phyloP scores from a whole-genome alignment of 1,140 invertebrate species.

The Heterodera schachtii region DNA sequence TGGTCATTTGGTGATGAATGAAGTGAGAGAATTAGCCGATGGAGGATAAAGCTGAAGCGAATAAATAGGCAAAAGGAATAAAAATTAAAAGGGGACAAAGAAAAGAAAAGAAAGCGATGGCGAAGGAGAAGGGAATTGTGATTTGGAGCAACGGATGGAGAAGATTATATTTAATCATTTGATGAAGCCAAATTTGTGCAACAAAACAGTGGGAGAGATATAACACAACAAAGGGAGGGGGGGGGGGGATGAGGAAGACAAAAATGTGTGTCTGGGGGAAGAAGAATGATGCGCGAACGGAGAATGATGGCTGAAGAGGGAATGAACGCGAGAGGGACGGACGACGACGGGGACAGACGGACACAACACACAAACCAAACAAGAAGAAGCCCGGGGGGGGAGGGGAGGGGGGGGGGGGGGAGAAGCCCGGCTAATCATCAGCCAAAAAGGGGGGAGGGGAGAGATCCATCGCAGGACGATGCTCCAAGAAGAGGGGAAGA shows the following conservation, averaged over 20 bases:
- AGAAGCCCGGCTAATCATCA: neutral
- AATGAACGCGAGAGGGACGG: neutral
- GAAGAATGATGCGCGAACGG: neutral
- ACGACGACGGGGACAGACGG: neutral
- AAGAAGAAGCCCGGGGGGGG: neutral
- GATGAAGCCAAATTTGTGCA: neutral
- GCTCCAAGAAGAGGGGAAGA: neutral
- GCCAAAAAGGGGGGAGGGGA: neutral
- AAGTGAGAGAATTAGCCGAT: no score
- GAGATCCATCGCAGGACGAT: neutral
- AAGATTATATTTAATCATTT: no score
- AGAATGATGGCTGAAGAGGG: neutral
- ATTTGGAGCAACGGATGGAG: no score
- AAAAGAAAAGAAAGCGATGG: no score
- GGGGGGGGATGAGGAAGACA: neutral
- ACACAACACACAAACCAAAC: neutral
- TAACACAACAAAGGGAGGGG: neutral
- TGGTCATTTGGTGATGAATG: neutral
- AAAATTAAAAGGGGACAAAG: no score
- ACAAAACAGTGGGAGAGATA: neutral
- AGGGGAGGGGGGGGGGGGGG: neutral
- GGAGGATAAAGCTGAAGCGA: no score
- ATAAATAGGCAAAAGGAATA: no score
- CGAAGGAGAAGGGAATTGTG: no score
- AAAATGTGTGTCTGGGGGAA: neutral